phyloP scores from a whole-genome alignment of 2,888 invertebrate species.

The Pterobdella sp. region DNA sequence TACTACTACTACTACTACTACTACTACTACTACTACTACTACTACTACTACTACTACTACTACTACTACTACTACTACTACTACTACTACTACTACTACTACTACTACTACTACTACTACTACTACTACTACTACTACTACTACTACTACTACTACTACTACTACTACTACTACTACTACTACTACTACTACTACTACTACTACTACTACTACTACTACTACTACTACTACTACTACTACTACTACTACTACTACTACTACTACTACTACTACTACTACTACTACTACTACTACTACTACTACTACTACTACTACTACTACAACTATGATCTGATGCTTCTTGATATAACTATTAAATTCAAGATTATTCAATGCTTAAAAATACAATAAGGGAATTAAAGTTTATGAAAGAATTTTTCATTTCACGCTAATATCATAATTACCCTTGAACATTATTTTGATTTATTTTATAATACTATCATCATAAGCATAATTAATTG shows the following conservation, averaged over 20 bases:
- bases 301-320: slow-evolving; percentile 17
- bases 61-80: slow-evolving; percentile 27
- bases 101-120: slow-evolving; percentile 22
- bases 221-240: slow-evolving; percentile 15
- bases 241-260: background rate
- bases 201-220: slow-evolving; percentile 18
- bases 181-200: slow-evolving; percentile 23
- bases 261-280: slow-evolving; percentile 14
- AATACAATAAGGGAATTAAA: too few relatives aligned
- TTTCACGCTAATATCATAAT: too few relatives aligned
- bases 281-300: slow-evolving; percentile 17
- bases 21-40: slow-evolving; percentile 27
- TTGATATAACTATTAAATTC: slow-evolving; percentile 20
- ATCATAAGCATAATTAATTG: too few relatives aligned
- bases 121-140: slow-evolving; percentile 23
- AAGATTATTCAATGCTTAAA: too few relatives aligned
- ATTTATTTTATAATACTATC: too few relatives aligned
- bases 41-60: slow-evolving; percentile 26
- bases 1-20: slow-evolving; percentile 27
- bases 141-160: slow-evolving; percentile 23
- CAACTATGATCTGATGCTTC: background rate
- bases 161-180: slow-evolving; percentile 23
- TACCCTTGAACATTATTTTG: too few relatives aligned
- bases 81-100: slow-evolving; percentile 26
- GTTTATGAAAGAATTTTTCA: too few relatives aligned